Evolutionary conservation across 92 coral and sea anemone species (phyloP).

Genomic region (Porites lobata): DNA sequence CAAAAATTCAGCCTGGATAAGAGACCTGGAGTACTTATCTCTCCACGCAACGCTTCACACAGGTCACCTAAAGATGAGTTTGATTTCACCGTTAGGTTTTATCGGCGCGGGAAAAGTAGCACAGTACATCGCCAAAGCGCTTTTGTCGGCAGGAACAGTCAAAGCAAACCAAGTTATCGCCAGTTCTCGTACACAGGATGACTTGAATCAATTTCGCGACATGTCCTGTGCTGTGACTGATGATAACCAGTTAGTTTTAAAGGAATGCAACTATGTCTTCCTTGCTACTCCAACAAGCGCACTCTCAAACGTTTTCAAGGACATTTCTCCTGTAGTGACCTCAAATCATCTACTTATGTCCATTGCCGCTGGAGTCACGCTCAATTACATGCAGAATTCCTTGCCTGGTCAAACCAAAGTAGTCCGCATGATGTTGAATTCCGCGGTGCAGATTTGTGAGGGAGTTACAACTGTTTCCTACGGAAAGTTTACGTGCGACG

Average conservation of each 20-base stretch:
- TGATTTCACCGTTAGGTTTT: slow-evolving; percentile 82
- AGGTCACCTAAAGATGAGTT: slow-evolving; percentile 61
- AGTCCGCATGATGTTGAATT: slow-evolving; percentile 68
- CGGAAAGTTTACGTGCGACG: slow-evolving; percentile 70
- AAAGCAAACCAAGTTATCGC: slow-evolving; percentile 83
- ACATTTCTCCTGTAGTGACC: slow-evolving; percentile 72
- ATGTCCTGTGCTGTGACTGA: slow-evolving; percentile 86
- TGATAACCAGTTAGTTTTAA: slow-evolving; percentile 87
- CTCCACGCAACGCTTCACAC: too few species aligned
- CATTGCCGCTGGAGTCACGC: slow-evolving; percentile 76
- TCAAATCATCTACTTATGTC: slow-evolving; percentile 68
- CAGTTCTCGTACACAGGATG: slow-evolving; percentile 83
- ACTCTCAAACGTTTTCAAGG: slow-evolving; percentile 42
- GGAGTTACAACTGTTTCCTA: slow-evolving; percentile 68
- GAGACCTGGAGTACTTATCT: too few species aligned
- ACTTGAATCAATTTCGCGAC: slow-evolving; percentile 70
- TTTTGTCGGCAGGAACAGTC: slow-evolving; percentile 81
- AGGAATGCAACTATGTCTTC: slow-evolving; percentile 68
- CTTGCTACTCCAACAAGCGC: not conserved
- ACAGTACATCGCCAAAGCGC: slow-evolving; percentile 81
- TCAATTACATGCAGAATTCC: slow-evolving; percentile 64
- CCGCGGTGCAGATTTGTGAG: slow-evolving; percentile 73
- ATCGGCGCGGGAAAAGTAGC: slow-evolving; percentile 96
- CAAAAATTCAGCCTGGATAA: too few species aligned
- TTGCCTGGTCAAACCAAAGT: slow-evolving; percentile 68